Percentiles rank a stretch among this genome's conserved stretches.
phyloP scores from a whole-genome alignment of 2,797 vertebrate species.

The Telmatherina bonti region DNA sequence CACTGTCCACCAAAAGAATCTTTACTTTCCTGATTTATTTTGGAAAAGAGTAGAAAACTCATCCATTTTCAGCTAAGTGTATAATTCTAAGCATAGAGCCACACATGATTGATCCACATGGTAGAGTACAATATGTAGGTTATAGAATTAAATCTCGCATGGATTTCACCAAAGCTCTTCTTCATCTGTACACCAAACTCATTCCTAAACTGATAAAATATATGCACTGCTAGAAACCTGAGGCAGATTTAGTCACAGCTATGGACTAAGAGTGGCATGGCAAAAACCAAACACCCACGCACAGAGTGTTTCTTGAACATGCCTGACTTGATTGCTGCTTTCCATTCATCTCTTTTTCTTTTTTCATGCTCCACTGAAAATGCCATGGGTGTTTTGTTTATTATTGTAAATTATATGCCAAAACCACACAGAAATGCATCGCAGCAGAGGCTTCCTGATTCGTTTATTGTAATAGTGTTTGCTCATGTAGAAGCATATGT shows the following conservation, averaged over 20 bases:
- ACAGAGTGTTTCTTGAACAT: constrained; percentile 1
- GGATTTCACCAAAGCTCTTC: neutral
- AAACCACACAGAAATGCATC: constrained; percentile 28
- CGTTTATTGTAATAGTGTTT: constrained; percentile 7
- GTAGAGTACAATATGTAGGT: neutral
- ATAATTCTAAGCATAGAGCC: neutral
- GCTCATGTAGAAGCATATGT: constrained; percentile 3
- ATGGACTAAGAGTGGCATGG: neutral
- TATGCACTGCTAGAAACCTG: neutral
- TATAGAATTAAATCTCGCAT: too few species aligned
- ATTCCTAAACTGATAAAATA: neutral
- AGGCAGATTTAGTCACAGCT: constrained; percentile 1
- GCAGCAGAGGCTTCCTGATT: constrained; percentile 6
- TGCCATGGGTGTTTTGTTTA: constrained; percentile 18
- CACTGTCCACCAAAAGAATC: neutral
- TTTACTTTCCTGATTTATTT: neutral
- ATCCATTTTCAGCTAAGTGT: neutral
- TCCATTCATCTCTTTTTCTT: neutral
- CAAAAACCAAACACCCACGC: neutral
- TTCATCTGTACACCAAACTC: neutral
- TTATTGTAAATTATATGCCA: constrained; percentile 41
- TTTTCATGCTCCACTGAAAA: neutral
- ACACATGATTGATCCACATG: neutral
- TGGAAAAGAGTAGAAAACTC: neutral
- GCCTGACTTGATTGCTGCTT: constrained; percentile 15